Conservation (phyloP, 2,888 invertebrate species). For the Koerneria pararmatus region DNA sequence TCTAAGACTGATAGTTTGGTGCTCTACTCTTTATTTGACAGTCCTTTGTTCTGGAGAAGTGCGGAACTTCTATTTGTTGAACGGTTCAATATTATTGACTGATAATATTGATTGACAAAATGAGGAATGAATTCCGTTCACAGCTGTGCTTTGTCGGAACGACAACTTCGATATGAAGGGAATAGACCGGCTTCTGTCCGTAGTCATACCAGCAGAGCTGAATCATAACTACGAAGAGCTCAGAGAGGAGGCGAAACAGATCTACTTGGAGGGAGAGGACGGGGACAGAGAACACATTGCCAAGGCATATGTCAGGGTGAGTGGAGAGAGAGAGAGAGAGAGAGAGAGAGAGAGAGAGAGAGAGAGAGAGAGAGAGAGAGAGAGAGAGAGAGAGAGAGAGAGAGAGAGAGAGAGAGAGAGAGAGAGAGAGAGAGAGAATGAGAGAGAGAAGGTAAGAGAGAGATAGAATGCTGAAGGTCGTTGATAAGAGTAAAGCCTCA, state of each 20-base stretch:
- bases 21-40: neutral
- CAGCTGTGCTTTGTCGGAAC: conserved; percentile 41
- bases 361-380: conserved; percentile 2
- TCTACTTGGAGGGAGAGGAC: conserved; percentile 43
- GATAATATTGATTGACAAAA: neutral
- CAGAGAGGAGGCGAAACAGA: conserved; percentile 38
- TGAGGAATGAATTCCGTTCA: conserved; percentile 10
- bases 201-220: conserved; percentile 45
- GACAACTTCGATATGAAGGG: conserved; percentile 42
- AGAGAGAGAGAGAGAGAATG: no score
- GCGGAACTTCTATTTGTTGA: conserved; percentile 18
- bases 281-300: conserved; percentile 38
- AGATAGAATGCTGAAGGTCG: no score
- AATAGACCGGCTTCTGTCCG: conserved; percentile 42
- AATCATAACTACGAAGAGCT: conserved; percentile 35
- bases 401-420: no score
- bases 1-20: neutral
- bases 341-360: conserved; percentile 1
- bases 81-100: neutral
- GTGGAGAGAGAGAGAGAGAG: neutral
- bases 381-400: conserved; percentile 2
- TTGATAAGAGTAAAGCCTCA: no score
- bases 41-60: no score
- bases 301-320: conserved; percentile 44
- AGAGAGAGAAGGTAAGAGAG: no score